Base-by-base conservation (phyloP, 2,113 vertebrate species). In the Crotalus horridus region DNA sequence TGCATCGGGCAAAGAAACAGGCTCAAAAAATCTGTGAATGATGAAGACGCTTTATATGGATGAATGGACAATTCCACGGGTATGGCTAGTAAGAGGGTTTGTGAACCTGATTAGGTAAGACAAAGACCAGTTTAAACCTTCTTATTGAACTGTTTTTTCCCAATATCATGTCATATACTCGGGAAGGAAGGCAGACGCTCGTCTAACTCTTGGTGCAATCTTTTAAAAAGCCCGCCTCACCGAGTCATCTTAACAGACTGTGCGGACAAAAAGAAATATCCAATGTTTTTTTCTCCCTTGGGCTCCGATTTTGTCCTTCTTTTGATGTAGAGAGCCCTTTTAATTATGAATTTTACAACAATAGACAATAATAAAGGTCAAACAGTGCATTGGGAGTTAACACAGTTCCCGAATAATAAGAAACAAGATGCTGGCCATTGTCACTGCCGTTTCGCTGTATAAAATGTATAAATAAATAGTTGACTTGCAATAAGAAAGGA, bases 391-490 rank as follows among this genome's bases (percentile, higher is more conserved):
- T 85, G 56, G 43, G 43, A n/a, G 33, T 94, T 92, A 43, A 94
- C 0, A 46, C 89, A 55, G 90, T 94, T 94, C 29, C 93, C 92
- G 29, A 94, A 94, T 90, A 89, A 11, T 64, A 43, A 26, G 74
- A 94, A 92, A 59, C 91, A 89, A 89, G 12, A 88, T 94, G 56
- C 23, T 87, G 95, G 58, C 88, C 92, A 55, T 33, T 92, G 55
- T 94, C 88, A 81, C 21, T 93, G 88, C 93, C 6, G n/a, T 96
- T 93, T 85, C 94, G 89, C 91, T 64, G 46, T 96, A 74, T 24
- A 92, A 95, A 95, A 94, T 53, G 8, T 91, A 86, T 95, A 93
- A 95, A 94, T 92, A 94, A 93, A 90, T 92, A 90, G 48, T 23
- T 93, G 59, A 29, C 58, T 95, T 94, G 89, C 89, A 90, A 13